Conservation (phyloP, 2,888 invertebrate genomes). For the Imbricaverruca yamaguchii region DNA sequence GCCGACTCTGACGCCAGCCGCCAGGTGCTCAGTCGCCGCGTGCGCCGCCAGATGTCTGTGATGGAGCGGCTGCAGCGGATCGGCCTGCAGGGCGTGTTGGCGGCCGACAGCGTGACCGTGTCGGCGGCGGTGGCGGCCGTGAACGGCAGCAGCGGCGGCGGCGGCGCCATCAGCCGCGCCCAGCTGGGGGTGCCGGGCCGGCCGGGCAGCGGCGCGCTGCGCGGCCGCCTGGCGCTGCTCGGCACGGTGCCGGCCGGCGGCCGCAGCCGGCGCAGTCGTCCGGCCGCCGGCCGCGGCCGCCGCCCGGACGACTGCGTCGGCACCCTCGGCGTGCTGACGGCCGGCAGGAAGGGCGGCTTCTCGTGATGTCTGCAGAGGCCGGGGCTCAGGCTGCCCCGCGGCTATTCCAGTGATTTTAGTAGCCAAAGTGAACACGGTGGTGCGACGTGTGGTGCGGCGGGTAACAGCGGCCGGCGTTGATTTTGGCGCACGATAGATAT, state of each 20-base stretch:
- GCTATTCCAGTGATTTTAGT: constrained; percentile 4
- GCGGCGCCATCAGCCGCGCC: constrained; percentile 23
- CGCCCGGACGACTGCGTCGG: background rate
- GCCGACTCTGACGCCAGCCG: too few relatives aligned
- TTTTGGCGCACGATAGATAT: background rate
- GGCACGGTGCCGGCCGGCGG: constrained; percentile 29
- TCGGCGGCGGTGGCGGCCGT: background rate
- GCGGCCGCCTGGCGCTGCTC: constrained; percentile 30
- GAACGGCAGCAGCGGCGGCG: background rate
- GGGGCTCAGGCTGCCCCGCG: background rate
- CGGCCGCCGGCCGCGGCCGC: background rate
- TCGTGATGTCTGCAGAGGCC: background rate
- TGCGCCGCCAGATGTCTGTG: constrained; percentile 11
- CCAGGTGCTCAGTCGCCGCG: background rate
- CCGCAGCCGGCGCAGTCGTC: background rate
- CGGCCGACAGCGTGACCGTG: background rate
- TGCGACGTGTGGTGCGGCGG: too few relatives aligned
- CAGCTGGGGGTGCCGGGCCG: constrained; percentile 32
- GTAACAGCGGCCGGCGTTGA: background rate
- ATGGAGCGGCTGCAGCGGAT: constrained; percentile 21
- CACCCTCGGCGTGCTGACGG: background rate
- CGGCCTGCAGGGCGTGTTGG: constrained; percentile 9
- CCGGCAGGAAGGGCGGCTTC: constrained; percentile 10
- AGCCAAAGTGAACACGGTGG: background rate
- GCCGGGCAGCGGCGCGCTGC: constrained; percentile 32